phyloP scores from a whole-genome alignment of 1,140 invertebrate species.

The Dryas iulia region DNA sequence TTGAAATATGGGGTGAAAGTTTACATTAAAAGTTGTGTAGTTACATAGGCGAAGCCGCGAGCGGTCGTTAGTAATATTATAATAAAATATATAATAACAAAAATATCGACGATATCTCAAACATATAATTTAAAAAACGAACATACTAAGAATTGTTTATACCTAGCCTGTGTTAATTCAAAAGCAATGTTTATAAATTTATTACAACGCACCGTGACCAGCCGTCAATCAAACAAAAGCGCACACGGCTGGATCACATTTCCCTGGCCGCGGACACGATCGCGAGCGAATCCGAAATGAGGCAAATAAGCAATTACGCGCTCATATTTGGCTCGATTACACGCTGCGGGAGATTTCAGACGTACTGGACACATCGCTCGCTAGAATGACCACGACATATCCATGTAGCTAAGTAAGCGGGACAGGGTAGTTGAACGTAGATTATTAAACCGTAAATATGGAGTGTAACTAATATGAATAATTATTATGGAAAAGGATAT shows the following conservation, averaged over 20 bases:
- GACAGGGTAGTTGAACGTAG: background rate
- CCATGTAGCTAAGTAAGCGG: background rate
- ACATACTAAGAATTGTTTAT: too few species aligned
- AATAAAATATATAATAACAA: too few species aligned
- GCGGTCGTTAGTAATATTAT: too few species aligned
- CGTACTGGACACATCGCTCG: slow-evolving; percentile 40
- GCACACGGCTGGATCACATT: slow-evolving; percentile 21
- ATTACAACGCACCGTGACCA: background rate
- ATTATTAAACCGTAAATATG: background rate
- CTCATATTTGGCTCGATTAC: slow-evolving; percentile 65
- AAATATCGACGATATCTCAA: too few species aligned
- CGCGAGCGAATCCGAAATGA: slow-evolving; percentile 70
- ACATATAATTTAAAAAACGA: too few species aligned
- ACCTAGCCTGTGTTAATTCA: background rate
- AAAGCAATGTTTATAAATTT: background rate
- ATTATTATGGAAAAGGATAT: background rate
- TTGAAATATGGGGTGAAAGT: too few species aligned
- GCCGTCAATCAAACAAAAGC: slow-evolving; percentile 24
- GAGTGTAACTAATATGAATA: background rate
- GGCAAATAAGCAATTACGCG: slow-evolving; percentile 76
- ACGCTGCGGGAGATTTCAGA: slow-evolving; percentile 58
- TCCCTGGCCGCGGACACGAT: slow-evolving; percentile 43
- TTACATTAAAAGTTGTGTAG: too few species aligned
- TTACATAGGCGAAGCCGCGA: too few species aligned
- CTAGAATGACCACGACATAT: slow-evolving; percentile 12